These are phyloP conservation scores for Fragum fragum DNA, from an alignment of 2,888 invertebrate genomes.

Conservation along the genomic window DNA sequence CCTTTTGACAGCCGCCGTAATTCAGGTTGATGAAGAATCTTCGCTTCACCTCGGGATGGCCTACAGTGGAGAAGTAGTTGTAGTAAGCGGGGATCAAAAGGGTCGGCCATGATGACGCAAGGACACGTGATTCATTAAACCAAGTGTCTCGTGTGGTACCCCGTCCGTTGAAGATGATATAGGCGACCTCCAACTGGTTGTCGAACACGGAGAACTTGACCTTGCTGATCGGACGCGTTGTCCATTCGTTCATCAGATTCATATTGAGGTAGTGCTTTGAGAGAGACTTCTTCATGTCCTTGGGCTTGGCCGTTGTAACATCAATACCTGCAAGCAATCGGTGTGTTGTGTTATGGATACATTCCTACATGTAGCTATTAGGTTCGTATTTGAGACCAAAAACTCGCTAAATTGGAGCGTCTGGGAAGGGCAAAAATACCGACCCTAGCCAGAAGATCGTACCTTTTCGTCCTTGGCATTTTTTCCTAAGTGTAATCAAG, in stretches of 20 bases:
- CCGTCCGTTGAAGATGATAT: neutral
- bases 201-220: slow-evolving; percentile 14
- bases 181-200: slow-evolving; percentile 3
- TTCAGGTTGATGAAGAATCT: slow-evolving; percentile 14
- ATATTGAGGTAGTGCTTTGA: neutral
- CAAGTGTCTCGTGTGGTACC: slow-evolving; percentile 1
- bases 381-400: too few relatives aligned
- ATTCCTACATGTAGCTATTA: too few relatives aligned
- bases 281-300: slow-evolving; percentile 8
- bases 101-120: neutral
- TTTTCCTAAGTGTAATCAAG: too few relatives aligned
- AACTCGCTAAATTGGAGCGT: too few relatives aligned
- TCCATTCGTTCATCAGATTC: neutral
- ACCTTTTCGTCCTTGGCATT: too few relatives aligned
- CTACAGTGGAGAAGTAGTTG: slow-evolving; percentile 7
- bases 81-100: neutral
- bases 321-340: neutral
- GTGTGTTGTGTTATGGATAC: too few relatives aligned
- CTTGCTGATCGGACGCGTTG: neutral
- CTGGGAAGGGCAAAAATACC: too few relatives aligned
- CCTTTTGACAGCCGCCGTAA: neutral
- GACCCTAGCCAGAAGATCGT: too few relatives aligned
- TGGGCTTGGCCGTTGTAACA: neutral
- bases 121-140: neutral
- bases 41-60: slow-evolving; percentile 13